Percentiles rank a stretch among this genome's conserved stretches.
These are phyloP conservation scores for Hippasteria phrygiana DNA, from an alignment of 53 echinoderm and acorn worm genomes.

Conservation along the genomic window DNA sequence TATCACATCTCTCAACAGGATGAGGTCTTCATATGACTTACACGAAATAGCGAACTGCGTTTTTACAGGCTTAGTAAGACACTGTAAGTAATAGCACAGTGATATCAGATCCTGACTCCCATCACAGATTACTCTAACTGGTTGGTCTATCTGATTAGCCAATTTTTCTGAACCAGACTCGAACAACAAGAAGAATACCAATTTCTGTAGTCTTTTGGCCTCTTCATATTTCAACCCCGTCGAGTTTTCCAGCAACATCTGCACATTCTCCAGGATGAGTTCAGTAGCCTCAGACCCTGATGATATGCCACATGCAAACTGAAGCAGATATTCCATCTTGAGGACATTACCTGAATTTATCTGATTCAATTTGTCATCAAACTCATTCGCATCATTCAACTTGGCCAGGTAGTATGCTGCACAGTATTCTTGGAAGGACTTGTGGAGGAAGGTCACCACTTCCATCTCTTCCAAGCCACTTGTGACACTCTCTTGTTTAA, in stretches of 20 bases:
- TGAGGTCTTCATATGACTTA: neutral
- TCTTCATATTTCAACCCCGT: no score
- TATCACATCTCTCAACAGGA: neutral
- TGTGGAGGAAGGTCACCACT: slow-evolving; percentile 20
- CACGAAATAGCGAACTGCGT: neutral
- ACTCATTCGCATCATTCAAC: neutral
- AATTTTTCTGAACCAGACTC: slow-evolving; percentile 1
- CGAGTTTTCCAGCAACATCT: neutral
- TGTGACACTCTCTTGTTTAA: neutral
- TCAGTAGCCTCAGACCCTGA: neutral
- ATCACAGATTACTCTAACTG: neutral
- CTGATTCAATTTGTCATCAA: neutral
- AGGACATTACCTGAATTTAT: neutral
- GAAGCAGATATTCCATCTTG: neutral
- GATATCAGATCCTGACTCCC: neutral
- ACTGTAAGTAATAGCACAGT: neutral
- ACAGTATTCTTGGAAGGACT: slow-evolving; percentile 31
- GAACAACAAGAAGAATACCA: neutral
- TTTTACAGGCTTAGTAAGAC: neutral
- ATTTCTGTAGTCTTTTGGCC: neutral
- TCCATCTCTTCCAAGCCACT: neutral
- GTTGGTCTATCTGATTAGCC: neutral
- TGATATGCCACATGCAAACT: slow-evolving; percentile 5
- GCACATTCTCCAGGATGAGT: neutral
- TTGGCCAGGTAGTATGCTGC: slow-evolving; percentile 2